Evolutionary conservation across 2,113 vertebrate genomes (phyloP).

Genomic region (Ursus arctos): DNA sequence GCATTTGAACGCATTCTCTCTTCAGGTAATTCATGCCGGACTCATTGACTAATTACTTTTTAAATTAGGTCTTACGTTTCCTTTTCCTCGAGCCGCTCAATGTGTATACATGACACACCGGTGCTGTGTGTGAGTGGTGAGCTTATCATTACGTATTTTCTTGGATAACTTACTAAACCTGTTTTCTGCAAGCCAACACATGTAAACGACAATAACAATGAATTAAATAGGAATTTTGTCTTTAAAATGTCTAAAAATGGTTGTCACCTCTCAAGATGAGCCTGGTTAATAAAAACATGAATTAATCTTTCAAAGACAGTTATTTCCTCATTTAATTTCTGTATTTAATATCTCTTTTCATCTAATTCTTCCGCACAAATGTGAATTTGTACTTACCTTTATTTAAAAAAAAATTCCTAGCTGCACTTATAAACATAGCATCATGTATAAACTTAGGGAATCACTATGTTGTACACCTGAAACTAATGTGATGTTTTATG

Average conservation of each 20-base stretch:
- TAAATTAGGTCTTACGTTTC: too few species aligned
- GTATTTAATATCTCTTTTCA: not conserved
- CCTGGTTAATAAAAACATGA: not conserved
- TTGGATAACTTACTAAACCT: not conserved
- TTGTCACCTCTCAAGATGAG: not conserved
- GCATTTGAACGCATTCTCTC: not conserved
- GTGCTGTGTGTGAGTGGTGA: not conserved
- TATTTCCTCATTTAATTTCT: not conserved
- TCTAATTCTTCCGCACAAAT: not conserved
- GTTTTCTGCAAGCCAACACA: not conserved
- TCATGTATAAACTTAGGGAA: not conserved
- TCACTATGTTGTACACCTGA: not conserved
- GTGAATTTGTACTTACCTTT: conserved; percentile 16
- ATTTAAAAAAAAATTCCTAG: not conserved
- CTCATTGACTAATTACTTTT: not conserved
- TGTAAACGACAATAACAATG: not conserved
- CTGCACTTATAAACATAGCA: not conserved
- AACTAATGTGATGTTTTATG: not conserved
- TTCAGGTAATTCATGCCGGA: not conserved
- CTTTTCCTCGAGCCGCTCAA: not conserved
- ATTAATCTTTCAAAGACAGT: not conserved
- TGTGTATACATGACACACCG: not conserved
- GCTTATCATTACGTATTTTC: not conserved
- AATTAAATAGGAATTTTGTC: conserved; percentile 7
- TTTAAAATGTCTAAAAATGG: conserved; percentile 18